Evolutionary conservation across 2,888 invertebrate genomes (phyloP).

Genomic region (Hypomecis punctinalis): DNA sequence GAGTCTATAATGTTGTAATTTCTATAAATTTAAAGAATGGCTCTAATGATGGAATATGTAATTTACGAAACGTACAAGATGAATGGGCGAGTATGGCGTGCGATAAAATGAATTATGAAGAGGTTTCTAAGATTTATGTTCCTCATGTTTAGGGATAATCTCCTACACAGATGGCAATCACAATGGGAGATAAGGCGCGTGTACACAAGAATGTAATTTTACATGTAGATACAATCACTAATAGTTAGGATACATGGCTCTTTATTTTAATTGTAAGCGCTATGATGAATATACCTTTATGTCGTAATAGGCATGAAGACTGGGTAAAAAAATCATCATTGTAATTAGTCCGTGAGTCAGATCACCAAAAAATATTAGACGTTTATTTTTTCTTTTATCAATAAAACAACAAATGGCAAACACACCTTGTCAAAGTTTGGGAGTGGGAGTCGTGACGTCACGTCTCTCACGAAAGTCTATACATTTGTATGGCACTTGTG

Average conservation of each 20-base stretch:
- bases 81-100: constrained; percentile 12
- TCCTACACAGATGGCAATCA: constrained; percentile 22
- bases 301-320: no score
- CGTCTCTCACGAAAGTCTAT: no score
- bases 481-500: no score
- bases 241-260: background rate
- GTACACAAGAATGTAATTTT: constrained; percentile 20
- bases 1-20: no score
- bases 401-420: no score
- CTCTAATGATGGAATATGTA: background rate
- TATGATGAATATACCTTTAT: background rate
- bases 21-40: no score
- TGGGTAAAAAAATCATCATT: background rate
- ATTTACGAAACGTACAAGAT: constrained; percentile 15
- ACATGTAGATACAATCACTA: constrained; percentile 3
- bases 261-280: constrained; percentile 1
- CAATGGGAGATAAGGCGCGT: constrained; percentile 19
- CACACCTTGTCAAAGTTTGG: no score
- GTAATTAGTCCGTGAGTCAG: no score
- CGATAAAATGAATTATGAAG: constrained; percentile 31
- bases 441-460: no score
- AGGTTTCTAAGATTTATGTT: constrained; percentile 28
- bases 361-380: no score
- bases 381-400: no score
- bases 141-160: constrained; percentile 25